Conservation (phyloP, 2,113 vertebrate genomes). For the Burhinus oedicnemus region DNA sequence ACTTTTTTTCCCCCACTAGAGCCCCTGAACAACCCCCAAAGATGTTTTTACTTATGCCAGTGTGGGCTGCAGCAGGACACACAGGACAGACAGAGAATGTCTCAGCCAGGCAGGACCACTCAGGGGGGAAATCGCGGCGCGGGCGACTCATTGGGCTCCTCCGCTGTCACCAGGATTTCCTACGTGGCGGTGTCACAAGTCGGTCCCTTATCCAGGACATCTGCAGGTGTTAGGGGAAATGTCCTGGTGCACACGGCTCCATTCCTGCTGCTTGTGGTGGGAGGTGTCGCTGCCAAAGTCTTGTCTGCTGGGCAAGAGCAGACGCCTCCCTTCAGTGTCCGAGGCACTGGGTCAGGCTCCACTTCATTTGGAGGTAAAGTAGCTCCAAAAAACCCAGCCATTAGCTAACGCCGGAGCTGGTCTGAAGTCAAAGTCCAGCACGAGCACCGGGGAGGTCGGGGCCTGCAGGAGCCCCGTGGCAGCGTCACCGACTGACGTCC, state of each 20-base stretch:
- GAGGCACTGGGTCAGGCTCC: background rate
- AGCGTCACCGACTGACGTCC: background rate
- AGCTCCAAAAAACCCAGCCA: background rate
- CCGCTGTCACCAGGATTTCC: background rate
- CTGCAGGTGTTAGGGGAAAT: background rate
- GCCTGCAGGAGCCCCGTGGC: background rate
- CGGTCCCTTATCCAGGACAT: accelerated
- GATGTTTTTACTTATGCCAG: background rate
- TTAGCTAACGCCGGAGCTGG: background rate
- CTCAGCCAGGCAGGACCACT: background rate
- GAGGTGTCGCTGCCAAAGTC: background rate
- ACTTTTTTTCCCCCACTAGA: background rate
- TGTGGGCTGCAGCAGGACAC: background rate
- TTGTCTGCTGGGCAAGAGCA: background rate
- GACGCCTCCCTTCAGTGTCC: background rate
- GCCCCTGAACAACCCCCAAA: constrained; percentile 5
- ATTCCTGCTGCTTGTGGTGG: background rate
- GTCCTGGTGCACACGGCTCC: background rate
- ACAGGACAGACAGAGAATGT: background rate
- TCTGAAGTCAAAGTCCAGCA: accelerated
- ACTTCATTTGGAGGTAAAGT: accelerated
- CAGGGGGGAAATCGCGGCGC: accelerated
- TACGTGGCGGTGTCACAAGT: background rate
- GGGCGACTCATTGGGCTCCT: background rate
- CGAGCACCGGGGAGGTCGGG: background rate